These are phyloP conservation scores for Stegostoma tigrinum DNA, from an alignment of 2,113 vertebrate species.

Conservation along the genomic window DNA sequence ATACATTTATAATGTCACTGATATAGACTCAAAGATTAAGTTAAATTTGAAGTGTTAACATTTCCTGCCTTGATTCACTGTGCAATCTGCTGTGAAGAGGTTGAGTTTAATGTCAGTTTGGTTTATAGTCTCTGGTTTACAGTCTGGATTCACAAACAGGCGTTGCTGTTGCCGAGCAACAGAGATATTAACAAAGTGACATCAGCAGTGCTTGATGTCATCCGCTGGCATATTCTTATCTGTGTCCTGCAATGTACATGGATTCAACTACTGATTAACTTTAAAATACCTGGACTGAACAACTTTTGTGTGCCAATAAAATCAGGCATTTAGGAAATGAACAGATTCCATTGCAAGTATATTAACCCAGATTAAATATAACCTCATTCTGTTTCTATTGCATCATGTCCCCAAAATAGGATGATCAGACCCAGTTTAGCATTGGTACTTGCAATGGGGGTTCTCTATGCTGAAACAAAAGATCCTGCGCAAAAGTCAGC, in stretches of 20 bases:
- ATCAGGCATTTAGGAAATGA: background rate
- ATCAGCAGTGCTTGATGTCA: background rate
- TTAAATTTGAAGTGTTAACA: slow-evolving; percentile 1
- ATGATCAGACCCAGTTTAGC: background rate
- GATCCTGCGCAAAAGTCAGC: background rate
- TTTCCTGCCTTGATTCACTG: background rate
- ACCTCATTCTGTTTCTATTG: background rate
- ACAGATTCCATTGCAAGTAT: background rate
- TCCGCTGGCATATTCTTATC: slow-evolving; percentile 9
- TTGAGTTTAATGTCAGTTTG: slow-evolving; percentile 4
- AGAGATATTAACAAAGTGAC: background rate
- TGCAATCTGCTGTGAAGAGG: background rate
- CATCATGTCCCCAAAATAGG: background rate
- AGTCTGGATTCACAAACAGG: slow-evolving; percentile 9
- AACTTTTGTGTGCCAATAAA: background rate
- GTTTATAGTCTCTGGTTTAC: background rate
- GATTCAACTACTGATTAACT: background rate
- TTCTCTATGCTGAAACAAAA: background rate
- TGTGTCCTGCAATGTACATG: background rate
- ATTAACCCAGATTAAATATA: background rate
- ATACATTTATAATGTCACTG: background rate
- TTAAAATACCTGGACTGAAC: slow-evolving; percentile 7
- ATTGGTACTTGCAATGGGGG: background rate
- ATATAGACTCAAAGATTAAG: background rate
- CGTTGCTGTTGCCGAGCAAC: slow-evolving; percentile 11